Percentiles rank a stretch among this genome's conserved stretches.
These are phyloP conservation scores for Brachionus paranguensis DNA, from an alignment of 1,140 invertebrate genomes.

Conservation along the genomic window DNA sequence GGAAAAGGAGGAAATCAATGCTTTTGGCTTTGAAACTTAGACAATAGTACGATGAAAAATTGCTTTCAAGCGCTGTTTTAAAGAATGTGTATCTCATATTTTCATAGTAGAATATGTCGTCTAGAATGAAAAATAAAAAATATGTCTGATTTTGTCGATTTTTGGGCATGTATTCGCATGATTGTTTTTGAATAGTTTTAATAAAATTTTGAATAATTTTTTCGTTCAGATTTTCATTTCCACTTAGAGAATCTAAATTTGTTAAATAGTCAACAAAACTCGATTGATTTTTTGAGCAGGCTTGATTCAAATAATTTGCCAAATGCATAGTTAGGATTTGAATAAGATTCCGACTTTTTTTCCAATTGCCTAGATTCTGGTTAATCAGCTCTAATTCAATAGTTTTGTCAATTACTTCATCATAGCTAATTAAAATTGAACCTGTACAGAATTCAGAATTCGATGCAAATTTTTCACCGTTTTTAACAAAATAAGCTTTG, in stretches of 20 bases:
- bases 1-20: neutral
- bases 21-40: neutral
- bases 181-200: neutral
- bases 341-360: neutral
- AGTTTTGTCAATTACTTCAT: neutral
- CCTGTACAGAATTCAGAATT: neutral
- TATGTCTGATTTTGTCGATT: neutral
- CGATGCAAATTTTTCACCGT: neutral
- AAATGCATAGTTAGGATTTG: neutral
- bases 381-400: slow-evolving; percentile 12
- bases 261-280: neutral
- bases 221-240: neutral
- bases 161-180: neutral
- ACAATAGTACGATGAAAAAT: neutral
- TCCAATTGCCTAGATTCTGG: neutral
- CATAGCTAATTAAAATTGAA: neutral
- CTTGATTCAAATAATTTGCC: neutral
- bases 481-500: neutral
- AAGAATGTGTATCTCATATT: slow-evolving; percentile 22
- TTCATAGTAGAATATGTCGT: slow-evolving; percentile 36
- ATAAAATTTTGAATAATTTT: neutral
- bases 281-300: neutral
- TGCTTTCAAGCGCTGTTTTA: neutral
- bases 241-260: neutral
- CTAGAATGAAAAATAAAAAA: neutral